A percentile compares a stretch with the other conserved stretches of the same genome.
phyloP scores from a whole-genome alignment of 1,140 invertebrate genomes.

The Teleopsis dalmanni region DNA sequence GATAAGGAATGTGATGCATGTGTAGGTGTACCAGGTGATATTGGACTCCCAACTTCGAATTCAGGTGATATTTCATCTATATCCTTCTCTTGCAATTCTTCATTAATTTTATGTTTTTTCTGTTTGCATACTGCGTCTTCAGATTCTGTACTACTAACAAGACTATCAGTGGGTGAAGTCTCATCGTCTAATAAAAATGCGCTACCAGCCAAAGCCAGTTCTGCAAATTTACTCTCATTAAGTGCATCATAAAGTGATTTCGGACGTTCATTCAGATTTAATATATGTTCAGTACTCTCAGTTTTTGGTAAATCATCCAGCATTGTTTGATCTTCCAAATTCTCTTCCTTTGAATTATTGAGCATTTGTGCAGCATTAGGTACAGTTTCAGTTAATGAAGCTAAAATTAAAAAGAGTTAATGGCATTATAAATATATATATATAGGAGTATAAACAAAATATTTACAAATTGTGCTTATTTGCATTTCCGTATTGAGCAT shows the following conservation, averaged over 20 bases:
- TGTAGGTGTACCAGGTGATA: constrained; percentile 65
- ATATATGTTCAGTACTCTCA: too few relatives aligned
- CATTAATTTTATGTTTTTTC: constrained; percentile 41
- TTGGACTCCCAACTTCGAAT: constrained; percentile 37
- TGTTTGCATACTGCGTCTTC: constrained; percentile 48
- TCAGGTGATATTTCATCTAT: constrained; percentile 40
- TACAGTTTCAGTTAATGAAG: constrained; percentile 30
- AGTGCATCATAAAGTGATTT: constrained; percentile 49
- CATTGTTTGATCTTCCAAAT: background rate
- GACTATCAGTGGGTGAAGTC: constrained; percentile 69
- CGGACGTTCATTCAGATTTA: constrained; percentile 18
- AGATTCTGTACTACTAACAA: constrained; percentile 62
- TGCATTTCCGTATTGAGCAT: constrained; percentile 31
- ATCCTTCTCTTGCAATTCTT: constrained; percentile 39
- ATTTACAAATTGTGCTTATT: constrained; percentile 38
- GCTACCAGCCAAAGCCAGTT: constrained; percentile 61
- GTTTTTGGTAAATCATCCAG: background rate
- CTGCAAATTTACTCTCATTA: constrained; percentile 68
- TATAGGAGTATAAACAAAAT: background rate
- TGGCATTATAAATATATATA: background rate
- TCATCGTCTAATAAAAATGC: constrained; percentile 63
- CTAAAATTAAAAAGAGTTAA: constrained; percentile 12
- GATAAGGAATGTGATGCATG: constrained; percentile 69
- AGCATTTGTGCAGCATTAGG: too few relatives aligned
- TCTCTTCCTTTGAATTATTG: constrained; percentile 6